Percentiles rank a stretch among this genome's conserved stretches.
Evolutionary conservation across 2,113 vertebrate genomes (phyloP).

Genomic region (Addax nasomaculatus): DNA sequence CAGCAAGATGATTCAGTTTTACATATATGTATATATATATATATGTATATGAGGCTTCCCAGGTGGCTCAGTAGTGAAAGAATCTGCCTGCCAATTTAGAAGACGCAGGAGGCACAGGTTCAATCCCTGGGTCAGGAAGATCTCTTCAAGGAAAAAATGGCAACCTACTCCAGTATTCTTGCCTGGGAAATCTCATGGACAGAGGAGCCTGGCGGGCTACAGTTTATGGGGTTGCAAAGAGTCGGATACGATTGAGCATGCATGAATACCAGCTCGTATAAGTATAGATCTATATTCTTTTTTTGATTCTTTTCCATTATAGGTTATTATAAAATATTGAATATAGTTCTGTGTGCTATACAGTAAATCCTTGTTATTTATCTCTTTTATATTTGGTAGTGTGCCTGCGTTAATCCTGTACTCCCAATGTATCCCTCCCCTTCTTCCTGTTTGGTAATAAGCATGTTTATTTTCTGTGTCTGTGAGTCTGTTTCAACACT

Average conservation of each 20-base stretch:
- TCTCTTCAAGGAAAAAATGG: not conserved
- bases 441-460: not conserved
- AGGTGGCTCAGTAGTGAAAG: not conserved
- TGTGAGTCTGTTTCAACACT: not conserved
- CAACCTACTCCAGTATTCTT: not conserved
- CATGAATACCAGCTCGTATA: not conserved
- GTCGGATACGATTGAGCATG: not conserved
- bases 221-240: not conserved
- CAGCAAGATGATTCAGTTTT: not conserved
- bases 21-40: rapidly evolving
- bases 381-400: not conserved
- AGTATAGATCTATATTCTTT: not conserved
- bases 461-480: not conserved
- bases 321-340: not conserved
- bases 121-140: not conserved
- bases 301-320: not conserved
- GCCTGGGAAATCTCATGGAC: not conserved
- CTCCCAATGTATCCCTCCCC: not conserved
- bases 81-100: not conserved
- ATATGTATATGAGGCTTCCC: not conserved
- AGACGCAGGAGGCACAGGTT: not conserved
- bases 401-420: not conserved
- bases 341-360: not conserved
- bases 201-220: not conserved
- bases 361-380: not conserved